Conservation (phyloP, 2,888 invertebrate species). For the Elmis aenea region DNA sequence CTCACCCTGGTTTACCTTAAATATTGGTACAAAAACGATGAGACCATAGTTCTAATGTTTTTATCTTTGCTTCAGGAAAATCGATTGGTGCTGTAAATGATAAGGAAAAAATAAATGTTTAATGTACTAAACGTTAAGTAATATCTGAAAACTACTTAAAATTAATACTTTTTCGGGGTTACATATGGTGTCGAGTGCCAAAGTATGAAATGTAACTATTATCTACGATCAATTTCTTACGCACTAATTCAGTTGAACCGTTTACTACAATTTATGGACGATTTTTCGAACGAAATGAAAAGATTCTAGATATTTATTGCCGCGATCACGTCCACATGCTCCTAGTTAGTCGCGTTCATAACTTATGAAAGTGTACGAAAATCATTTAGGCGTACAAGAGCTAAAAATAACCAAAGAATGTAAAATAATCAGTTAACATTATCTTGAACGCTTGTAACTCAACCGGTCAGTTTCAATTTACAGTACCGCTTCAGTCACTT, state of each 20-base stretch:
- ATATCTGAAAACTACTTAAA: too few species aligned
- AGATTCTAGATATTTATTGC: conserved; percentile 16
- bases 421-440: conserved; percentile 18
- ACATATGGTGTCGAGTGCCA: conserved; percentile 17
- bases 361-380: conserved; percentile 4
- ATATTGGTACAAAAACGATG: too few species aligned
- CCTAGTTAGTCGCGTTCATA: too few species aligned
- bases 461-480: conserved; percentile 22
- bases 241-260: conserved; percentile 22
- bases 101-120: too few species aligned
- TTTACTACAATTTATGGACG: conserved; percentile 21
- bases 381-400: too few species aligned
- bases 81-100: too few species aligned
- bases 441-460: conserved; percentile 9
- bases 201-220: conserved; percentile 22
- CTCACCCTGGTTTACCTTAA: too few species aligned
- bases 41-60: too few species aligned
- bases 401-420: too few species aligned
- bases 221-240: conserved; percentile 25
- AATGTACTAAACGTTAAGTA: too few species aligned
- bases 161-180: conserved; percentile 17
- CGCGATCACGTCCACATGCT: conserved; percentile 9
- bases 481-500: too few species aligned
- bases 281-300: conserved; percentile 20
- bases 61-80: too few species aligned